Percentiles rank a stretch among this genome's conserved stretches.
These are phyloP conservation scores for Ommatoiulus sabulosus DNA, from an alignment of 2,888 invertebrate genomes.

Conservation along the genomic window DNA sequence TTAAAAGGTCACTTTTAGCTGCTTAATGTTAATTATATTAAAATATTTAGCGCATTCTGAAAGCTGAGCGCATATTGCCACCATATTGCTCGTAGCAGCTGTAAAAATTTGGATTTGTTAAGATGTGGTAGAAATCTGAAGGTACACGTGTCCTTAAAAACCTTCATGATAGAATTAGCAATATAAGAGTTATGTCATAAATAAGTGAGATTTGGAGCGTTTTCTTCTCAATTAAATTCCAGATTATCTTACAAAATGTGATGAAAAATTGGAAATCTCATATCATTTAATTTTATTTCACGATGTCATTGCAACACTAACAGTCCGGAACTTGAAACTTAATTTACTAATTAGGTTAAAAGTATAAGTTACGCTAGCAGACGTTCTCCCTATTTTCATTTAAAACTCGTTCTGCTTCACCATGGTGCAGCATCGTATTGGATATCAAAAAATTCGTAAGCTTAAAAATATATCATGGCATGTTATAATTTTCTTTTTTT, in stretches of 20 bases:
- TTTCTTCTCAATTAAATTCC: background rate
- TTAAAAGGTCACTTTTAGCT: too few species aligned
- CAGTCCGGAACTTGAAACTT: background rate
- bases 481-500: background rate
- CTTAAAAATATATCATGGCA: background rate
- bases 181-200: background rate
- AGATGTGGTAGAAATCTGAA: background rate
- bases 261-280: background rate
- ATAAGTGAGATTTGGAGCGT: background rate
- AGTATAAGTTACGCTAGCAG: background rate
- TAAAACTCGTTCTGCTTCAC: background rate
- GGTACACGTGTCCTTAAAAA: background rate
- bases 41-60: too few species aligned
- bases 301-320: background rate
- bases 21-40: too few species aligned
- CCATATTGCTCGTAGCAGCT: too few species aligned
- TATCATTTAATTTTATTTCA: background rate
- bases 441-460: slow-evolving; percentile 11
- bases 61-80: too few species aligned
- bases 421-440: background rate
- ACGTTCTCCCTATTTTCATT: background rate
- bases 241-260: background rate
- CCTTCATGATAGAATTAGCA: background rate
- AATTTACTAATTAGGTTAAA: background rate
- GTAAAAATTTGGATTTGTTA: too few species aligned